phyloP scores from a whole-genome alignment of 64 coral and sea anemone species.

The Cladopsammia gracilis region DNA sequence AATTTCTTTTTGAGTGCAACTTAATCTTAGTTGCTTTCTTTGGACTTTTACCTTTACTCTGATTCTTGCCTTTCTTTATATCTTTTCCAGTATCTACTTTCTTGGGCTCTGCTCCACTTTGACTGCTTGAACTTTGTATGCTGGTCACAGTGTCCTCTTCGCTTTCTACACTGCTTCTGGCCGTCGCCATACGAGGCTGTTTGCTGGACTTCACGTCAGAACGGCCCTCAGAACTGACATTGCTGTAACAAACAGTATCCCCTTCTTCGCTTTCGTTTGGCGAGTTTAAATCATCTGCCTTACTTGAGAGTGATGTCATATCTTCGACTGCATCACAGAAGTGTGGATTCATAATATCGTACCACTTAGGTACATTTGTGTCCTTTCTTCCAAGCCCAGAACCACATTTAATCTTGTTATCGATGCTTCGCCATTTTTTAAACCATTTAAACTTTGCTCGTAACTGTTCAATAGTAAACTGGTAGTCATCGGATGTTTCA shows the following conservation, averaged over 20 bases:
- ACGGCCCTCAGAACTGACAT: too few species aligned
- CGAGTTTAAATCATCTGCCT: conserved; percentile 40
- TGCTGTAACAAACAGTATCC: too few species aligned
- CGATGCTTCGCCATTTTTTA: conserved; percentile 53
- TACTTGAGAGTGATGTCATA: conserved; percentile 58
- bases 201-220: not conserved
- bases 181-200: not conserved
- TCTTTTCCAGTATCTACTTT: not conserved
- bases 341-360: conserved; percentile 54
- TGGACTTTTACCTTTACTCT: not conserved
- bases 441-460: conserved; percentile 42
- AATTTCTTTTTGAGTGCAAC: conserved; percentile 31
- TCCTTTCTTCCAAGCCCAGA: conserved; percentile 59
- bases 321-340: conserved; percentile 55
- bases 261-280: not conserved
- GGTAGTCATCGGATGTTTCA: not conserved
- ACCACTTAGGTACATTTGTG: conserved; percentile 52
- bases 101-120: not conserved
- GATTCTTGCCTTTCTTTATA: not conserved
- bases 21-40: conserved; percentile 18
- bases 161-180: not conserved
- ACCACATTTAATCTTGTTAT: conserved; percentile 63
- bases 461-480: not conserved
- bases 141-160: not conserved
- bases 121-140: conserved; percentile 5